Percentiles rank a stretch among this genome's conserved stretches.
These are phyloP conservation scores for Takifugu rubripes DNA, from an alignment of 2,797 vertebrate genomes.

Conservation along the genomic window DNA sequence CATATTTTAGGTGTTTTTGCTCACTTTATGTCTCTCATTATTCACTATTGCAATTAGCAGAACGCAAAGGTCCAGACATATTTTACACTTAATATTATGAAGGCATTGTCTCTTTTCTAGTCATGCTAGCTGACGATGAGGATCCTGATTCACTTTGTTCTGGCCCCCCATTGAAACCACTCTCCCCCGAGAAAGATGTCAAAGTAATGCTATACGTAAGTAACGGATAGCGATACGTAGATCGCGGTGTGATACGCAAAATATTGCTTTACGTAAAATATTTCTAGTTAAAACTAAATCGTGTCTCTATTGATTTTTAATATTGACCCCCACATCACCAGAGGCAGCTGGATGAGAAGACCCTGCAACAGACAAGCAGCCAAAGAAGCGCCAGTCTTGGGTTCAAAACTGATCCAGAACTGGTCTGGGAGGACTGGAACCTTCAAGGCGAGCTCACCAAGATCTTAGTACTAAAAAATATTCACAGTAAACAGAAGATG, in stretches of 20 bases:
- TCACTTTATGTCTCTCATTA: too few relatives aligned
- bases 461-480: slow-evolving; percentile 82
- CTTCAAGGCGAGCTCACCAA: slow-evolving; percentile 79
- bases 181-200: slow-evolving; percentile 1
- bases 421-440: slow-evolving; percentile 86
- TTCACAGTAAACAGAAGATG: slow-evolving; percentile 80
- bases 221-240: too few relatives aligned
- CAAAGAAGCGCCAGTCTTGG: slow-evolving; percentile 75
- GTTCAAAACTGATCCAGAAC: slow-evolving; percentile 77
- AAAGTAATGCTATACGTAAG: slow-evolving; percentile 33
- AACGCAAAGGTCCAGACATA: too few relatives aligned
- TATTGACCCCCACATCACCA: neutral
- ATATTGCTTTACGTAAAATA: too few relatives aligned
- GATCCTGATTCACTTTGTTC: slow-evolving; percentile 9
- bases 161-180: slow-evolving; percentile 10
- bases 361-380: slow-evolving; percentile 18
- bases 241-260: too few relatives aligned
- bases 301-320: too few relatives aligned
- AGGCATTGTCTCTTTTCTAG: slow-evolving; percentile 21
- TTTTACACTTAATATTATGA: neutral
- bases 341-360: slow-evolving; percentile 6
- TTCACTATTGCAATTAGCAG: too few relatives aligned
- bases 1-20: too few relatives aligned
- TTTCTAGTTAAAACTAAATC: too few relatives aligned
- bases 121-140: slow-evolving; percentile 43